Base-by-base conservation (phyloP, 2,797 vertebrate genomes). In the Euthynnus affinis region DNA sequence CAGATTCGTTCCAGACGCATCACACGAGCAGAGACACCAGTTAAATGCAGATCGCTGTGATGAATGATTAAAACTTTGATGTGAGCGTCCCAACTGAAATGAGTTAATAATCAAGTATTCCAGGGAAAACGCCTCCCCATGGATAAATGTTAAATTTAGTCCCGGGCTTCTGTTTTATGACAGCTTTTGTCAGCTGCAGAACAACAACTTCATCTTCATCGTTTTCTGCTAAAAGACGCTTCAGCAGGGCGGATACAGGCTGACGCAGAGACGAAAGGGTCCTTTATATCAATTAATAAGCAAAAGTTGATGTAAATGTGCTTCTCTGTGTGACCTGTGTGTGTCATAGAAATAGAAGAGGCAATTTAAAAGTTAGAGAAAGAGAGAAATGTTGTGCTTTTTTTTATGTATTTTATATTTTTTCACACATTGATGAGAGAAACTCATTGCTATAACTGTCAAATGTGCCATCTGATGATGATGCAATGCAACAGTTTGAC, bases 101-200 rank as follows among this genome's bases (percentile, higher is more conserved):
- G 56, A 68, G 15, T 56, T 59, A 29, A 61, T 53, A 81, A 61
- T 55, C 5, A 51, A 4, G 12, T 66, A 27, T 78, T 78, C 27
- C 34, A 14, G 9, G 10, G 44, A 69, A 74, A 61, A 7, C 17
- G 37, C 32, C 46, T 56, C 44, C 46, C n/a, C 1, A 0, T 69
- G 27, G 23, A 66, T 56, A 60, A 59, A 55, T 60, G 8, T 27
- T 15, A 32, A 29, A 71, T 62, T 51, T 48, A 44, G 23, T 48
- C 65, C 40, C 49, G 13, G 13, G 29, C 62, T 71, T 56, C 18
- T 23, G 20, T 67, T 73, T 56, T 27, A 32, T 27, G 40, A 46
- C 22, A 29, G 22, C 52, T 59, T 53, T 49, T 32, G 22, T 48
- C 37, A 64, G 52, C 49, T 29, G 29, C 29, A 37, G 15, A 63